Conservation (phyloP, 2,888 invertebrate species). For the Napeogenes inachia region DNA sequence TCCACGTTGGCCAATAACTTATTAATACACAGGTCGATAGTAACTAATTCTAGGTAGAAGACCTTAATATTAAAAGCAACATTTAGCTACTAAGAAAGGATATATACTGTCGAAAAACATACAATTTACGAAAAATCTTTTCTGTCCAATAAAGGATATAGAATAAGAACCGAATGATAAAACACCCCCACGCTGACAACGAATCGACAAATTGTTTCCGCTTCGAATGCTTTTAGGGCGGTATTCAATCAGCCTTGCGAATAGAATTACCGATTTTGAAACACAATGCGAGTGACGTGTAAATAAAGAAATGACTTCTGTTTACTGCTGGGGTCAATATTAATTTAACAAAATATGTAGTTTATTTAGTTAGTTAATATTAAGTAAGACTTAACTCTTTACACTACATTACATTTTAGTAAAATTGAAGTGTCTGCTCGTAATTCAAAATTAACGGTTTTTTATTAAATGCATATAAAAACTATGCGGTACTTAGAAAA, state of each 20-base stretch:
- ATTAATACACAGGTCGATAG: too few relatives aligned
- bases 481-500: too few relatives aligned
- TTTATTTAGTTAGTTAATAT: too few relatives aligned
- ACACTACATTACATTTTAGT: too few relatives aligned
- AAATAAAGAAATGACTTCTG: background rate
- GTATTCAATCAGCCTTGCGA: constrained; percentile 20
- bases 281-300: background rate
- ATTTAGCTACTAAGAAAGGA: background rate
- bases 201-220: constrained; percentile 26
- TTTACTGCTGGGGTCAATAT: background rate
- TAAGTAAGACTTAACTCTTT: too few relatives aligned
- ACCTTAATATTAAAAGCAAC: too few relatives aligned
- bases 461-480: too few relatives aligned
- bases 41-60: too few relatives aligned
- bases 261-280: constrained; percentile 18
- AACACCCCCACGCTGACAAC: constrained; percentile 12
- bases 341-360: too few relatives aligned
- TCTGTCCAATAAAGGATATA: background rate
- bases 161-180: constrained; percentile 5
- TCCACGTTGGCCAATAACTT: too few relatives aligned
- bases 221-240: constrained; percentile 25
- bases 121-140: background rate
- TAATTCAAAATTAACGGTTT: too few relatives aligned
- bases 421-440: too few relatives aligned
- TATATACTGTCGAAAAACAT: background rate